Base-by-base conservation (phyloP, 2,888 invertebrate species). In the Leptopterna dolabrata region DNA sequence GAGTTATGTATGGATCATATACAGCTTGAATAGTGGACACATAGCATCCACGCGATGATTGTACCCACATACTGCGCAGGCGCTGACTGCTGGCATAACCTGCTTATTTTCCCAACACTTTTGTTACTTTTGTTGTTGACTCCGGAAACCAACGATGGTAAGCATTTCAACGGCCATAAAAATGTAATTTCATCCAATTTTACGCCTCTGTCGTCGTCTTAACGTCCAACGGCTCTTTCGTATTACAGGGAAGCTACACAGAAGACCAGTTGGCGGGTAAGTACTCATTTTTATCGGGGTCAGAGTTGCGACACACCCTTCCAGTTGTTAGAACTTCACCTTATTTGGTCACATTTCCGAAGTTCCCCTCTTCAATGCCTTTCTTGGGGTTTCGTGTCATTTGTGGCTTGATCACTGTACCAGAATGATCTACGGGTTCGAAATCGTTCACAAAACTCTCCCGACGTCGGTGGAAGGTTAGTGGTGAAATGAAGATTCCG, bases 181-280 rank as follows among this genome's bases (percentile, higher is more conserved):
- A 36, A 36, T 36, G 4, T 36, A 36, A 36, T 36, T 36, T 36
- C 36, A 36, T 7, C 36, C 7, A 4, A 36, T 36, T 36, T 36
- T 7, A 36, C 36, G 36, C 36, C 4, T 4, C 2, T 36, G 7
- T 36, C 2, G 2, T 36, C 36, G 36, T 36, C 36, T 7, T 36
- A 36, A 36, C 36, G 36, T 36, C 7, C 13, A 47, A 47, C 13
- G 13, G 47, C 13, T 14, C 7, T 47, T 1, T 47, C 47, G 13
- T 47, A 16, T 63, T 94, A 88, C 94, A 97, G 97, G 96, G 96
- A 91, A 96, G 96, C 91, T 97, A 96, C 93, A 95, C 96, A 73
- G 97, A 97, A 93, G 97, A 97, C 93, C 97, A 97, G 94, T 94
- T 97, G 93, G 96, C 96, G 92, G 97, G 97, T 97, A 93, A 96